A percentile compares a stretch with the other conserved stretches of the same genome.
Conservation (phyloP, 2,797 vertebrate genomes). For the Esox lucius region DNA sequence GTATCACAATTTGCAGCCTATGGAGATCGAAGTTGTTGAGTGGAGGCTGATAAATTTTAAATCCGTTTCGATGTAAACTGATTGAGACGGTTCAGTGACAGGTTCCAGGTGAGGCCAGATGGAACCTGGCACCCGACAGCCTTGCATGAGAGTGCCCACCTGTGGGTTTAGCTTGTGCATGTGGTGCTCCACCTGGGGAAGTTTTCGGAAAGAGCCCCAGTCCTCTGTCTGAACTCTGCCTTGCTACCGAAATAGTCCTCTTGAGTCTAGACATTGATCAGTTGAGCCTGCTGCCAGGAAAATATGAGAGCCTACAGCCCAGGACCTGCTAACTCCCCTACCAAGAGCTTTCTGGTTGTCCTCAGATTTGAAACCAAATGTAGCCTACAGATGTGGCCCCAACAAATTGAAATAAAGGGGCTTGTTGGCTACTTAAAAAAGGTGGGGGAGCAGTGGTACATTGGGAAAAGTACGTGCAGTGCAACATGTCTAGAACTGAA, state of each 20-base stretch:
- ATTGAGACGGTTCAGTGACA: neutral
- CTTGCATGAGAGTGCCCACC: neutral
- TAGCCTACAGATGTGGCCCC: neutral
- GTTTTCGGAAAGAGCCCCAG: neutral
- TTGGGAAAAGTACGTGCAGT: neutral
- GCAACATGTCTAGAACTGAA: slow-evolving; percentile 1
- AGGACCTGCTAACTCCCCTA: neutral
- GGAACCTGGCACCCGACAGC: neutral
- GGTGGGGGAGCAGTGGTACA: neutral
- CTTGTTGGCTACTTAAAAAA: no score
- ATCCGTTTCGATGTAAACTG: neutral
- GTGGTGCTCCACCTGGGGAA: neutral
- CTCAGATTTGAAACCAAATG: slow-evolving; percentile 4
- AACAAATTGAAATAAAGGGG: neutral
- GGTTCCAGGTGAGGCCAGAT: neutral
- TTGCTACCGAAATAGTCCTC: slow-evolving; percentile 2
- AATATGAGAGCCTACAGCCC: neutral
- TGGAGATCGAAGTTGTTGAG: neutral
- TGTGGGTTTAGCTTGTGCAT: neutral
- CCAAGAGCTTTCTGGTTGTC: slow-evolving; percentile 5
- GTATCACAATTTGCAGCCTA: neutral
- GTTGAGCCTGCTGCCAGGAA: slow-evolving; percentile 10
- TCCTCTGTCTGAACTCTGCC: neutral
- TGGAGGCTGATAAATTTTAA: neutral
- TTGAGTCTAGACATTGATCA: slow-evolving; percentile 14